These are phyloP conservation scores for Sinocyclocheilus grahami DNA, from an alignment of 2,113 vertebrate genomes.

Conservation along the genomic window DNA sequence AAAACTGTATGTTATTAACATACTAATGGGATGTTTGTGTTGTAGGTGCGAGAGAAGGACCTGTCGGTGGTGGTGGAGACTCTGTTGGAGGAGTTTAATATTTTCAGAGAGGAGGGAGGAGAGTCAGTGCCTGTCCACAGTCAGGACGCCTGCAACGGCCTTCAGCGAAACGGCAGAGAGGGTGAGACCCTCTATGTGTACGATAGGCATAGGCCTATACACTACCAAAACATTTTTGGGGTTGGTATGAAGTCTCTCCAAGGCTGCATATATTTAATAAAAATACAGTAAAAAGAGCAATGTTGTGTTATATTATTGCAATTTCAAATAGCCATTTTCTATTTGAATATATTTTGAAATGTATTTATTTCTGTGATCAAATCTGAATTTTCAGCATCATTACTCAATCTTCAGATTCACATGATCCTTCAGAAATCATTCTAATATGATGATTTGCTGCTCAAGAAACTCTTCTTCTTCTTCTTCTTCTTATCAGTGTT, in stretches of 20 bases:
- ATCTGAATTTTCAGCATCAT: background rate
- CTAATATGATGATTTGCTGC: background rate
- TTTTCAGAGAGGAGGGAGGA: conserved; percentile 88
- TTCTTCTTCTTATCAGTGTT: background rate
- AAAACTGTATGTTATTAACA: background rate
- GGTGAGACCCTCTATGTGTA: conserved; percentile 55
- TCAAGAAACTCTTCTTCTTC: too few species aligned
- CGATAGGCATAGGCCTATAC: background rate
- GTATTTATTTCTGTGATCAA: background rate
- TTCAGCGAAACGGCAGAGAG: conserved; percentile 80
- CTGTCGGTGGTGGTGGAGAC: conserved; percentile 88
- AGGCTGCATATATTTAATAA: background rate
- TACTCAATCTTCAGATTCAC: too few species aligned
- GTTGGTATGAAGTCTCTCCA: background rate
- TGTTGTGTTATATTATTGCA: background rate
- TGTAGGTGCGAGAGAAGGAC: conserved; percentile 91
- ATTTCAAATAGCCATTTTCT: background rate
- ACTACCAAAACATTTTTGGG: background rate
- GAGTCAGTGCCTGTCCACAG: conserved; percentile 80
- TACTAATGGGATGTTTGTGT: background rate
- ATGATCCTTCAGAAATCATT: background rate
- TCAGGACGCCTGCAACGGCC: conserved; percentile 78
- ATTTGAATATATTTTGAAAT: background rate
- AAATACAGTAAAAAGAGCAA: background rate
- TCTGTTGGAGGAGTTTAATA: conserved; percentile 87